Evolutionary conservation across 1,140 invertebrate species (phyloP).

Genomic region (Drosophila sp.): DNA sequence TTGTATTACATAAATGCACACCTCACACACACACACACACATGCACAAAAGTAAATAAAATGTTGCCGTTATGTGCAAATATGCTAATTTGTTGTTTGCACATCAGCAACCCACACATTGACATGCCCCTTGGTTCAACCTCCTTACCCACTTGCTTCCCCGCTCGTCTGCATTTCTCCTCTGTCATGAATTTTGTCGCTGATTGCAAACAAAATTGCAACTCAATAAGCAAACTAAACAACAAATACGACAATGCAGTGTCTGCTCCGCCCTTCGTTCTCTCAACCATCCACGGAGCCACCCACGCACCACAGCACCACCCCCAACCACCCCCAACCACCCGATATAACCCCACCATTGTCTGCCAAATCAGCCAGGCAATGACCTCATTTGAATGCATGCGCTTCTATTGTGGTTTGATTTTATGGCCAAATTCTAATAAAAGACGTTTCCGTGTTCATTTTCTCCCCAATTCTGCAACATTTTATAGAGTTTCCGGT

Average conservation of each 20-base stretch:
- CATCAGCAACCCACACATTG: constrained; percentile 36
- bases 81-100: constrained; percentile 76
- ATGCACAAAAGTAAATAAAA: constrained; percentile 53
- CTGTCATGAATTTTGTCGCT: constrained; percentile 49
- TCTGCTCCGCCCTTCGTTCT: not conserved
- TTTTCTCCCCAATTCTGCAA: constrained; percentile 30
- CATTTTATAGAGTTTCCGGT: constrained; percentile 28
- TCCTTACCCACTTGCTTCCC: not conserved
- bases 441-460: constrained; percentile 31
- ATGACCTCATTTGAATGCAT: constrained; percentile 54
- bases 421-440: constrained; percentile 48
- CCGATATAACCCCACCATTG: constrained; percentile 7
- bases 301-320: not conserved
- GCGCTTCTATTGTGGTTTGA: constrained; percentile 47
- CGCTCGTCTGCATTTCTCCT: not conserved
- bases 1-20: constrained; percentile 61
- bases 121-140: not conserved
- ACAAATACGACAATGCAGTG: constrained; percentile 51
- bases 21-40: constrained; percentile 2
- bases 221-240: constrained; percentile 78
- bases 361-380: constrained; percentile 53
- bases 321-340: too few species aligned
- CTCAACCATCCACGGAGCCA: not conserved
- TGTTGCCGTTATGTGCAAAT: constrained; percentile 72
- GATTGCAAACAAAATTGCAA: constrained; percentile 79